Evolutionary conservation across 2,797 vertebrate species (phyloP), one percentile per base, ranked within the genome.

Genomic region (Varecia variegata): DNA sequence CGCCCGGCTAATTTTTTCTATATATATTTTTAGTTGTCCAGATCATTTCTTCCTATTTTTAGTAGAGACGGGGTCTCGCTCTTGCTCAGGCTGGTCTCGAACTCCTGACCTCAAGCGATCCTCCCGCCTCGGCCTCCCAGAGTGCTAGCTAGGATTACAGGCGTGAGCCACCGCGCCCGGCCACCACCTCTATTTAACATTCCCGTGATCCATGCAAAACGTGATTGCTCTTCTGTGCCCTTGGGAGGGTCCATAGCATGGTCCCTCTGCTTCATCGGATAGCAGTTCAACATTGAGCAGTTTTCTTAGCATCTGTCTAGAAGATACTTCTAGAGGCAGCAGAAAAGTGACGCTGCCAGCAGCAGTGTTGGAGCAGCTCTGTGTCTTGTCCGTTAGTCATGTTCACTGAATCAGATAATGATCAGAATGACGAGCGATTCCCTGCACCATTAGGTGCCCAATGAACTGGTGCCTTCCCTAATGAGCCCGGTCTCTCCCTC

Each of bases 381-480:
- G 38, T 58, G 67, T 71, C 50, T 21, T 35, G 35, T 15, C 20
- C 27, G 67, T 90, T 47, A 77, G 54, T 86, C 54, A 21, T 18
- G 25, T 35, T 86, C 84, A 58, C 56, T 54, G 88, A 86, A n/a
- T 76, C 54, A 9, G 40, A 40, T 82, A 67, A 79, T 20, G 74
- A 71, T 77, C 54, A 40, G n/a, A 79, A 50, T 23, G 20, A 81
- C 32, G 45, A 32, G n/a, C 3, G 5, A 65, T 65, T 68, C 79
- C 58, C 81, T 1, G 0, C 9, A 5, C 67, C 15, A 23, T 71
- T 70, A 43, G 1, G 3, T 23, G 45, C 35, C 74, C 80, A 60
- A 0, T 45, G 60, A 62, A 13, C 65, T 0, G 5, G 10, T n/a
- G 15, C 32, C 43, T 0, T 1, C 32, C 32, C 20, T 38, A n/a